A percentile compares a stretch with the other conserved stretches of the same genome.
Evolutionary conservation across 2,888 invertebrate species (phyloP).

Genomic region (Ornithoptera alexandrae): DNA sequence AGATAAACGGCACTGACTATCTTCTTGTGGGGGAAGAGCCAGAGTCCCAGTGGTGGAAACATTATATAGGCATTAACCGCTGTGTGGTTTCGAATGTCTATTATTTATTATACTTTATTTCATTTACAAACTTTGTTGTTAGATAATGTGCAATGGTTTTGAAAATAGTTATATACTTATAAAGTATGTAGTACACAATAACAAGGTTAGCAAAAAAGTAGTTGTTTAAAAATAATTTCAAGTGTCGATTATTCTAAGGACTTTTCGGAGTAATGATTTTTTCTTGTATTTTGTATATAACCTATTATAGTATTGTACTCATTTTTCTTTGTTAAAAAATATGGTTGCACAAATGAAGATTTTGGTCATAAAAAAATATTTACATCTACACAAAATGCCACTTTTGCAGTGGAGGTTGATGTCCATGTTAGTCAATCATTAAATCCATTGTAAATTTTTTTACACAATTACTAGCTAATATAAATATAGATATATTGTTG

Average conservation of each 20-base stretch:
- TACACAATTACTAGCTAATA: slow-evolving; percentile 55
- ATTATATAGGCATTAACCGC: not conserved
- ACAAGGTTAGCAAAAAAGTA: not conserved
- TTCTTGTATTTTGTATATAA: slow-evolving; percentile 9
- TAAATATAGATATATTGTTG: slow-evolving; percentile 66
- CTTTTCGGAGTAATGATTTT: not conserved
- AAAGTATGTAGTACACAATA: not conserved
- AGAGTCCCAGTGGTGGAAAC: no score
- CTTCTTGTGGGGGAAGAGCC: no score
- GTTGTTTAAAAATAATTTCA: not conserved
- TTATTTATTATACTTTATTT: not conserved
- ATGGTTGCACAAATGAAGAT: slow-evolving; percentile 43
- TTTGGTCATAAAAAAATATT: slow-evolving; percentile 12
- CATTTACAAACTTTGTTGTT: not conserved
- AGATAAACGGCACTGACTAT: no score
- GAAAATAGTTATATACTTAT: not conserved
- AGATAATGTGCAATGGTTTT: not conserved
- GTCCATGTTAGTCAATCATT: slow-evolving; percentile 33
- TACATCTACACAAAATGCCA: slow-evolving; percentile 27
- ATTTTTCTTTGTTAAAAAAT: slow-evolving; percentile 46
- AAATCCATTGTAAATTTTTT: slow-evolving; percentile 59
- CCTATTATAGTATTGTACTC: not conserved
- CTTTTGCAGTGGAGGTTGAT: slow-evolving; percentile 15
- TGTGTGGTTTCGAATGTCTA: not conserved
- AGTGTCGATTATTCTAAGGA: slow-evolving; percentile 1